Conservation (phyloP, 2,888 invertebrate species). For the Drosophila rubida region DNA sequence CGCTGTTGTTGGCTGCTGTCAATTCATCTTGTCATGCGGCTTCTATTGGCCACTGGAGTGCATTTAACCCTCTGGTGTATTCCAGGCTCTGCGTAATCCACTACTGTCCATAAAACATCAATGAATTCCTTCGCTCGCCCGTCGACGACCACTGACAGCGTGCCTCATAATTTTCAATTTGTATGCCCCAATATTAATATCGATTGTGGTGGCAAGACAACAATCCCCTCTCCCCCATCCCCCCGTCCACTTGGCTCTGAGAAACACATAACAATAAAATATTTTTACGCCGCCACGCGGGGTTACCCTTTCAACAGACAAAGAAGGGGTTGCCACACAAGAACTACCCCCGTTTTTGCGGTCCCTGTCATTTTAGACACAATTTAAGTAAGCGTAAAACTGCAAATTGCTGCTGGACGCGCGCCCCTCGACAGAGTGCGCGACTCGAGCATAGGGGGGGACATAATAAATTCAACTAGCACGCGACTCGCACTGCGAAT, state of each 20-base stretch:
- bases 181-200: conserved; percentile 74
- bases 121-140: conserved; percentile 36
- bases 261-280: conserved; percentile 71
- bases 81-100: conserved; percentile 46
- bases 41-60: conserved; percentile 34
- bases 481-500: conserved; percentile 54
- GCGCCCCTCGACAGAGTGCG: neutral
- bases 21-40: neutral
- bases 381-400: conserved; percentile 81
- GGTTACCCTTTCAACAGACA: conserved; percentile 53
- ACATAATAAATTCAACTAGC: conserved; percentile 69
- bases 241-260: too few species aligned
- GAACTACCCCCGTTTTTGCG: conserved; percentile 16
- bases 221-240: conserved; percentile 3
- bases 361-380: conserved; percentile 75
- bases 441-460: conserved; percentile 12
- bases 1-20: neutral
- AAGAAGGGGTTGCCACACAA: too few species aligned
- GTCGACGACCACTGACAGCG: conserved; percentile 9
- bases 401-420: conserved; percentile 74
- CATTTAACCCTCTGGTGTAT: conserved; percentile 45
- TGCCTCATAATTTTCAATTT: conserved; percentile 75
- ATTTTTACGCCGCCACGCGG: conserved; percentile 56
- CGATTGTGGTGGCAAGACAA: conserved; percentile 58
- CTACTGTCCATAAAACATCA: conserved; percentile 58